phyloP scores from a whole-genome alignment of 2,888 invertebrate genomes.

The Ceraclea dissimilis region DNA sequence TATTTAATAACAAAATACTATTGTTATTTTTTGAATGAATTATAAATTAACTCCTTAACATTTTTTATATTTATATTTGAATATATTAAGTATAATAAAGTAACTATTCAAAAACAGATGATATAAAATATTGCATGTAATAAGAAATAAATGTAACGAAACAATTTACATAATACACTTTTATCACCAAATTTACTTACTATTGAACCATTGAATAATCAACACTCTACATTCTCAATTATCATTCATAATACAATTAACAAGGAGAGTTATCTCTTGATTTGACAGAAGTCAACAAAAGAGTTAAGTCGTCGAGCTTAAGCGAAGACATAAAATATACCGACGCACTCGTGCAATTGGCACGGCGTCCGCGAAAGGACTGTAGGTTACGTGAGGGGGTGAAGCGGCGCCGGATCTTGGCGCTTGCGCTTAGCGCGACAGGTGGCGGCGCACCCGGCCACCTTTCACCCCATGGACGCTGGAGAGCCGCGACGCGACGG shows the following conservation, averaged over 20 bases:
- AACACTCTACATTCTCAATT: too few relatives aligned
- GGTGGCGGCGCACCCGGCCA: slow-evolving; percentile 21
- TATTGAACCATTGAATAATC: not conserved
- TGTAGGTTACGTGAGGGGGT: slow-evolving; percentile 16
- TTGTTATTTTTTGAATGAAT: too few relatives aligned
- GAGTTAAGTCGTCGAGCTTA: slow-evolving; percentile 3
- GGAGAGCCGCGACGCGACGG: slow-evolving; percentile 5
- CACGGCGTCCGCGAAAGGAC: slow-evolving; percentile 47
- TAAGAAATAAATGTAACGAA: too few relatives aligned
- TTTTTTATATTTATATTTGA: too few relatives aligned
- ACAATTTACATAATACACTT: too few relatives aligned
- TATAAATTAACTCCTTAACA: too few relatives aligned
- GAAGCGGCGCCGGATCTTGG: slow-evolving; percentile 14
- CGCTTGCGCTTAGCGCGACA: slow-evolving; percentile 26
- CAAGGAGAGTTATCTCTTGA: not conserved
- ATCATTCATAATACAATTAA: not conserved
- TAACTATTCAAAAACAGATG: too few relatives aligned
- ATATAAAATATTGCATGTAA: too few relatives aligned
- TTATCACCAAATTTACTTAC: not conserved
- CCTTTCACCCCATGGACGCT: slow-evolving; percentile 6
- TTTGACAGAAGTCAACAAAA: slow-evolving; percentile 16
- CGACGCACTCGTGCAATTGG: slow-evolving; percentile 37
- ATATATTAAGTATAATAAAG: too few relatives aligned
- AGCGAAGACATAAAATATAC: not conserved
- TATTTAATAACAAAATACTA: too few relatives aligned